Conservation (phyloP, 2,113 vertebrate species). For the Tiliqua scincoides region DNA sequence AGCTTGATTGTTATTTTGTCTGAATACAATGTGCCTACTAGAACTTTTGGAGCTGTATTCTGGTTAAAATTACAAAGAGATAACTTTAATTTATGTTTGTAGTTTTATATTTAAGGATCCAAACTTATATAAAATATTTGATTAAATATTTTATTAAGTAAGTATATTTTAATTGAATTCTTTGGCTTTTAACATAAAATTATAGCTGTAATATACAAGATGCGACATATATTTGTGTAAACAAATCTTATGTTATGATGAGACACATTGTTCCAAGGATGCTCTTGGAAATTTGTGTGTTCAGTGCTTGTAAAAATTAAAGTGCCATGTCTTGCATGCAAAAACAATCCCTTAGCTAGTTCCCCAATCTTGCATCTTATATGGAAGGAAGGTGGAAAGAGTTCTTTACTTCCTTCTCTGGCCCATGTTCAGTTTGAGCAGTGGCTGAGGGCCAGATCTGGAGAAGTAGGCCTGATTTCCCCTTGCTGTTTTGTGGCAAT, state of each 20-base stretch:
- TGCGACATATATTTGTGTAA: background rate
- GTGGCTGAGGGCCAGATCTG: background rate
- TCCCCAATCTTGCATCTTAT: too few species aligned
- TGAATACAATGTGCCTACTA: constrained; percentile 16
- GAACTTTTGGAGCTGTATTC: constrained; percentile 25
- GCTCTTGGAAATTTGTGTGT: background rate
- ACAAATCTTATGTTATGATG: background rate
- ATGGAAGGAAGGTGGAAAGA: too few species aligned
- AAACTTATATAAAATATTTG: constrained; percentile 48
- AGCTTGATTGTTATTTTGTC: background rate
- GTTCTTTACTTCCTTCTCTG: too few species aligned
- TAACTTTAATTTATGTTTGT: constrained; percentile 48
- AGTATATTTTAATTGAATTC: constrained; percentile 36
- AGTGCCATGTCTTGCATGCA: background rate
- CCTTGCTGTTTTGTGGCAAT: background rate
- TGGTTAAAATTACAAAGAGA: constrained; percentile 34
- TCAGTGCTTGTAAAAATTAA: background rate
- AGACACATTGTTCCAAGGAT: background rate
- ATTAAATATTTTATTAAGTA: constrained; percentile 53
- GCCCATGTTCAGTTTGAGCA: background rate
- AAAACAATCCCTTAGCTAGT: background rate
- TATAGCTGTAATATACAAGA: background rate
- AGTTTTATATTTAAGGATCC: constrained; percentile 36
- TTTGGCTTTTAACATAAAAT: constrained; percentile 49
- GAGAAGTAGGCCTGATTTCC: background rate